Evolutionary conservation across 2,797 vertebrate species (phyloP).

Genomic region (Danio aesculapii): DNA sequence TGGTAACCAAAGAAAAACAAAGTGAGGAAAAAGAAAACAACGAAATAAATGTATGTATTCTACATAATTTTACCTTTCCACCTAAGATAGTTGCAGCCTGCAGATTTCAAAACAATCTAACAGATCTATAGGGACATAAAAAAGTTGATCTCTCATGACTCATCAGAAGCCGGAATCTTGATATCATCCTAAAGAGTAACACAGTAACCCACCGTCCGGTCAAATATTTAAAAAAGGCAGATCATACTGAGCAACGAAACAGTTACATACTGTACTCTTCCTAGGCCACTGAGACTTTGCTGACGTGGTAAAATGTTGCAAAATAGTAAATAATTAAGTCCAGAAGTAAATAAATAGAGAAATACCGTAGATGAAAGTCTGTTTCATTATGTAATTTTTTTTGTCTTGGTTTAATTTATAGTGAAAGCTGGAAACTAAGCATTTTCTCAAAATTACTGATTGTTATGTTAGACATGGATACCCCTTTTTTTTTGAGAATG

Average conservation of each 20-base stretch:
- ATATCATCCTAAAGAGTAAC: not conserved
- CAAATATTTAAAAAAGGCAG: not conserved
- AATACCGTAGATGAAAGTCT: not conserved
- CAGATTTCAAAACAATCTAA: no score
- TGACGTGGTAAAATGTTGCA: not conserved
- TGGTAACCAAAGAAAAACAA: no score
- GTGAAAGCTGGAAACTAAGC: not conserved
- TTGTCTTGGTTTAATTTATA: not conserved
- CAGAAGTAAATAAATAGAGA: not conserved
- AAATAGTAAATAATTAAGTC: not conserved
- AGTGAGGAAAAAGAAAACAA: no score
- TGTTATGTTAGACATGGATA: no score
- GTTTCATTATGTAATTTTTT: not conserved
- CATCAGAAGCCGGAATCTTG: not conserved
- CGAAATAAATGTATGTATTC: no score
- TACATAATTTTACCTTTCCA: no score
- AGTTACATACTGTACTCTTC: constrained; percentile 5
- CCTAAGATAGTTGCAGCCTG: no score
- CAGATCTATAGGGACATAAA: no score
- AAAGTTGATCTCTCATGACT: not conserved
- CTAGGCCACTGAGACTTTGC: not conserved
- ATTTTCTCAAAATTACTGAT: no score
- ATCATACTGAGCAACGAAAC: not conserved
- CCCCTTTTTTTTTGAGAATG: no score
- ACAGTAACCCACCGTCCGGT: not conserved